Percentiles rank a stretch among this genome's conserved stretches.
Conservation (phyloP, 2,797 vertebrate genomes). For the Gobionotothen gibberifrons region DNA sequence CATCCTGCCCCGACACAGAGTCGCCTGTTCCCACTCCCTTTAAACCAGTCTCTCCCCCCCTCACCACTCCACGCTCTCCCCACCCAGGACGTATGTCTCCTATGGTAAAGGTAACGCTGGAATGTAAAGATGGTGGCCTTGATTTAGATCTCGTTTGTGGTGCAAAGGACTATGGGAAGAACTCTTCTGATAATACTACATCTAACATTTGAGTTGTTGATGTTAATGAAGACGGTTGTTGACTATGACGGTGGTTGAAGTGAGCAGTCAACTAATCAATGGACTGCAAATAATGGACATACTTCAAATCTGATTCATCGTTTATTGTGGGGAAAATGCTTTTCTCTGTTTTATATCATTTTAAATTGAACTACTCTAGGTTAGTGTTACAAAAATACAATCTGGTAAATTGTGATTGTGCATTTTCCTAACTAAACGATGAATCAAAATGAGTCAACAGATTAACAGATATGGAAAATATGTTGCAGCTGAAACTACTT, state of each 20-base stretch:
- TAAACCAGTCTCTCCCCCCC: constrained; percentile 52
- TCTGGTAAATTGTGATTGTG: background rate
- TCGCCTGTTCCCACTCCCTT: constrained; percentile 6
- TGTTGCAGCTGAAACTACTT: background rate
- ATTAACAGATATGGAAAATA: constrained; percentile 7
- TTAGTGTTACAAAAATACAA: background rate
- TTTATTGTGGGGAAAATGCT: background rate
- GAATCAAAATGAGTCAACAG: background rate
- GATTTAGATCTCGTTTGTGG: constrained; percentile 22
- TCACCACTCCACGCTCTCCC: constrained; percentile 68
- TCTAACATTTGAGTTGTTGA: constrained; percentile 15
- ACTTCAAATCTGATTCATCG: background rate
- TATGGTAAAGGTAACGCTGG: constrained; percentile 90
- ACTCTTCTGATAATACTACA: constrained; percentile 9
- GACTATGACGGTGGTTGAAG: background rate
- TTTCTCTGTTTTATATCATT: background rate
- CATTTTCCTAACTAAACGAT: background rate
- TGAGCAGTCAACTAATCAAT: constrained; percentile 8
- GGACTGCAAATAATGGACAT: background rate
- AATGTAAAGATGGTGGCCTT: constrained; percentile 29
- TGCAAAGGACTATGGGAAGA: constrained; percentile 10
- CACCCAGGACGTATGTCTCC: constrained; percentile 86
- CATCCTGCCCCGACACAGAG: constrained; percentile 34
- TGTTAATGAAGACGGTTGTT: background rate
- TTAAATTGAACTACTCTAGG: too few species aligned